Conservation (phyloP, 2,797 vertebrate genomes). For the Sylvilagus floridanus region DNA sequence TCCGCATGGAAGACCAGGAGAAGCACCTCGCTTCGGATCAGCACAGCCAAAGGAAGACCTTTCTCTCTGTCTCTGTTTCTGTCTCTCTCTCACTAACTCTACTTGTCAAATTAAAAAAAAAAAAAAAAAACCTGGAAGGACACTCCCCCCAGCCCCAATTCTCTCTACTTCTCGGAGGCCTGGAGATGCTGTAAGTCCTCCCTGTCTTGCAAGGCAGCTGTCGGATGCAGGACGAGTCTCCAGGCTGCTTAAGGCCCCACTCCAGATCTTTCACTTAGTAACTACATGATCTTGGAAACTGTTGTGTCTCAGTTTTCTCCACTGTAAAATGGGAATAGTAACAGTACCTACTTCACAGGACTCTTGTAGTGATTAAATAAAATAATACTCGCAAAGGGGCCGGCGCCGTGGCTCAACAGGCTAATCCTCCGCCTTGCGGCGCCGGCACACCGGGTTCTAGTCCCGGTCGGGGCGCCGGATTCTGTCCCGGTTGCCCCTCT, state of each 20-base stretch:
- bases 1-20: too few species aligned
- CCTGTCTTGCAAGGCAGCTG: not conserved
- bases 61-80: too few species aligned
- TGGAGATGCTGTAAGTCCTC: not conserved
- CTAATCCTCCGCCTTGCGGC: too few species aligned
- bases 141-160: not conserved
- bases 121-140: too few species aligned
- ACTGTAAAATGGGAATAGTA: conserved; percentile 17
- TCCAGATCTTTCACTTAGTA: not conserved
- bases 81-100: too few species aligned
- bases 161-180: not conserved
- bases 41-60: too few species aligned
- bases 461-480: too few species aligned
- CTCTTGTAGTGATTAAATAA: not conserved
- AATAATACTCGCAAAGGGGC: not conserved
- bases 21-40: too few species aligned
- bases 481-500: too few species aligned
- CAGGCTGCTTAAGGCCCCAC: not conserved
- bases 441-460: too few species aligned
- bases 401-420: too few species aligned
- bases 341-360: not conserved
- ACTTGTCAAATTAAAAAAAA: too few species aligned
- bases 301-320: conserved; percentile 23
- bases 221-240: not conserved
- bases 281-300: not conserved